Conservation (phyloP, 2,797 vertebrate species). For the Muraenolepis orangiensis region DNA sequence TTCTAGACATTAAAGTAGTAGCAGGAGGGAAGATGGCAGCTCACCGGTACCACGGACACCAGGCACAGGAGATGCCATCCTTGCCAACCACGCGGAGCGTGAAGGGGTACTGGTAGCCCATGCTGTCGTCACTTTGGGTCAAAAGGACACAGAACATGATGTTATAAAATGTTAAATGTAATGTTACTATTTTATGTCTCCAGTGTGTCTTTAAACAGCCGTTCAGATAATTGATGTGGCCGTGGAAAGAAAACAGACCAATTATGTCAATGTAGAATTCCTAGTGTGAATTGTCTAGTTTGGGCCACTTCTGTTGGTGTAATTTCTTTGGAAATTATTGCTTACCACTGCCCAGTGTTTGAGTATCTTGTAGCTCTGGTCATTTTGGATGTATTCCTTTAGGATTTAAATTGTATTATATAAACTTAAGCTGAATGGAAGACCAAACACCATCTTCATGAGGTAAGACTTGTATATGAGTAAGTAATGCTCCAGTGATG, state of each 20-base stretch:
- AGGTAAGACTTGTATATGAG: not conserved
- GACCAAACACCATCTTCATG: not conserved
- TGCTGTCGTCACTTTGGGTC: slow-evolving; percentile 89
- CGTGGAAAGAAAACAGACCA: not conserved
- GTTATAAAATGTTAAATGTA: no score
- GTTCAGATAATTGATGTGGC: not conserved
- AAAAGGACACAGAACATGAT: slow-evolving; percentile 16
- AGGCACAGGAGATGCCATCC: slow-evolving; percentile 95
- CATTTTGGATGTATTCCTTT: not conserved
- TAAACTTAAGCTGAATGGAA: not conserved
- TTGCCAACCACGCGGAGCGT: slow-evolving; percentile 92
- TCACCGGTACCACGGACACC: slow-evolving; percentile 99
- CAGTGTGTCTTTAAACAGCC: not conserved
- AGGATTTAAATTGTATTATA: not conserved
- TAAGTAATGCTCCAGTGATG: not conserved
- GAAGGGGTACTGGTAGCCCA: slow-evolving; percentile 99
- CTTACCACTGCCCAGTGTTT: not conserved
- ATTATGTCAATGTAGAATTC: not conserved
- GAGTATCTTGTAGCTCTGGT: not conserved
- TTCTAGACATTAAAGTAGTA: not conserved
- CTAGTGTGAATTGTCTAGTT: not conserved
- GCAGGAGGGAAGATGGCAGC: slow-evolving; percentile 6
- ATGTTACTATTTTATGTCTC: no score
- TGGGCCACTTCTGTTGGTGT: not conserved
- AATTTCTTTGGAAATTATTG: not conserved